A percentile compares a stretch with the other conserved stretches of the same genome.
These are phyloP conservation scores for Plusia festucae DNA, from an alignment of 2,888 invertebrate species.

Conservation along the genomic window DNA sequence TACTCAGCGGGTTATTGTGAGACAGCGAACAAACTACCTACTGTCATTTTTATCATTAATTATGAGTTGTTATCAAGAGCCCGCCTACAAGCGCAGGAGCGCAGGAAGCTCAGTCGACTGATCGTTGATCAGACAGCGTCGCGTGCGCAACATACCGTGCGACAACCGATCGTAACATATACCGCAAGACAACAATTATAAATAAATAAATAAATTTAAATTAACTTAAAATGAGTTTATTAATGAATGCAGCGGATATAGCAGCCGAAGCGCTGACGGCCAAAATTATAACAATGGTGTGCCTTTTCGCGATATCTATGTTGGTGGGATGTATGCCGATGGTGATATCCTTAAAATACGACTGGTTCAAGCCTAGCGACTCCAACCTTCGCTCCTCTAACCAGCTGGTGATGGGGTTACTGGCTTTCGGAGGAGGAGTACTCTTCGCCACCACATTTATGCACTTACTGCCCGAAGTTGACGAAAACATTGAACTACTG, in stretches of 20 bases:
- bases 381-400: slow-evolving; percentile 86
- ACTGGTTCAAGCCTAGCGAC: slow-evolving; percentile 88
- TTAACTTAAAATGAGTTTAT: slow-evolving; percentile 54
- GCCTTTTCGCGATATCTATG: slow-evolving; percentile 93
- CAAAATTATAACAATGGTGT: slow-evolving; percentile 94
- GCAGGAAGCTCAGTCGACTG: slow-evolving; percentile 78
- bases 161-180: slow-evolving; percentile 36
- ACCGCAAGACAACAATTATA: slow-evolving; percentile 54
- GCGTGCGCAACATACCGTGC: slow-evolving; percentile 60
- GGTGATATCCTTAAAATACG: slow-evolving; percentile 91
- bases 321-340: slow-evolving; percentile 93
- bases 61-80: slow-evolving; percentile 81
- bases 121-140: slow-evolving; percentile 62
- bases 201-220: slow-evolving; percentile 58
- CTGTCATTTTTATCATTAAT: slow-evolving; percentile 80
- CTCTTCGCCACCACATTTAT: slow-evolving; percentile 94
- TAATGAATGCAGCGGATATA: slow-evolving; percentile 58
- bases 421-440: slow-evolving; percentile 95
- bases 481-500: slow-evolving; percentile 91
- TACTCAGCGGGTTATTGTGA: slow-evolving; percentile 53
- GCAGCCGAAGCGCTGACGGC: slow-evolving; percentile 89
- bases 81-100: slow-evolving; percentile 74
- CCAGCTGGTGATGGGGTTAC: slow-evolving; percentile 89
- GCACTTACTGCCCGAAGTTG: slow-evolving; percentile 94
- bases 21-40: slow-evolving; percentile 69